A percentile compares a stretch with the other conserved stretches of the same genome.
Conservation (phyloP, 2,888 invertebrate genomes). For the Drosophila leonis region DNA sequence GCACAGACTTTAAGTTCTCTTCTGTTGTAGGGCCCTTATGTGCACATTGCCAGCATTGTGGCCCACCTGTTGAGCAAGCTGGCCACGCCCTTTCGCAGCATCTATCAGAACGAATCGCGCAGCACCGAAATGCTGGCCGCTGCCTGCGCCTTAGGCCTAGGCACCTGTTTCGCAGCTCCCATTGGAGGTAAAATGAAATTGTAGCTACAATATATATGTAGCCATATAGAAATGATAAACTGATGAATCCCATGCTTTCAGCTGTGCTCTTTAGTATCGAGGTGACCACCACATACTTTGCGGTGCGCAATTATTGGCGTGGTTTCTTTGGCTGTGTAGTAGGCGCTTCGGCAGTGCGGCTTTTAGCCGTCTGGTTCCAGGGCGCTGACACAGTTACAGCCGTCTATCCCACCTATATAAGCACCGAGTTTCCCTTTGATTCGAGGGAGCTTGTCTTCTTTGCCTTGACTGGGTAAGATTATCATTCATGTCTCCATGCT, state of each 20-base stretch:
- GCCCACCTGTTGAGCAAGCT: constrained; percentile 96
- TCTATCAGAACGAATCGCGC: constrained; percentile 97
- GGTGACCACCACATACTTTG: constrained; percentile 99
- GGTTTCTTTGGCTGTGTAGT: constrained; percentile 98
- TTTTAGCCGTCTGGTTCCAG: constrained; percentile 97
- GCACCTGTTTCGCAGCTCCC: constrained; percentile 97
- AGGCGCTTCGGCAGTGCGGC: constrained; percentile 97
- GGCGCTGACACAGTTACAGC: constrained; percentile 97
- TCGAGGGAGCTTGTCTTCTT: constrained; percentile 98
- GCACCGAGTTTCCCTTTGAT: constrained; percentile 98
- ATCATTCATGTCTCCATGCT: neutral
- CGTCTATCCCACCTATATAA: constrained; percentile 95
- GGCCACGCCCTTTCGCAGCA: constrained; percentile 96
- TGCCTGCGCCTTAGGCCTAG: constrained; percentile 98
- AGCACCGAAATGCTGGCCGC: constrained; percentile 99
- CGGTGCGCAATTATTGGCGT: constrained; percentile 99
- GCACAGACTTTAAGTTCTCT: constrained; percentile 3
- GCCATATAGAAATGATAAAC: neutral
- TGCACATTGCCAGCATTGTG: constrained; percentile 98
- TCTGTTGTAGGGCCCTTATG: constrained; percentile 93
- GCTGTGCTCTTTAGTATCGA: constrained; percentile 99
- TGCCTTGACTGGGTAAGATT: constrained; percentile 93
- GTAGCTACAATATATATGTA: neutral
- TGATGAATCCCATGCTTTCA: constrained; percentile 70
- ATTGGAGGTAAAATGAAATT: constrained; percentile 90